Evolutionary conservation across 2,888 invertebrate species (phyloP), one percentile per base, ranked within the genome.

Genomic region (Campaea margaritaria): DNA sequence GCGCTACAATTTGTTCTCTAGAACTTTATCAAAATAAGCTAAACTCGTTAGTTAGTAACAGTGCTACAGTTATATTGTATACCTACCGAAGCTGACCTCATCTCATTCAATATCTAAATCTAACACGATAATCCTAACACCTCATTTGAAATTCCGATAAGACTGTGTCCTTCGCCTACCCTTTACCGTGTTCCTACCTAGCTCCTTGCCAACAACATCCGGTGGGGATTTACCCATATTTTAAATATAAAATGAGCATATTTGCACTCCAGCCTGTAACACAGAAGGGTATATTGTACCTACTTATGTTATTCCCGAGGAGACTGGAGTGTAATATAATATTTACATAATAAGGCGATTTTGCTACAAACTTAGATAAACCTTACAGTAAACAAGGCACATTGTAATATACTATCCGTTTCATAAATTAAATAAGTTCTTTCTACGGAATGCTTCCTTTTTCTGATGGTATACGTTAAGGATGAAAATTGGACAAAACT

Each of bases 91-190:
- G 34, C 38, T n/a, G 57, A 54, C 54, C 59, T 58, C 38, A 44
- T 49, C 47, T 28, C 21, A 53, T 47, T 39, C 12, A 38, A 39
- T 54, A 44, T 51, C 16, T 31, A 38, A 51, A 44, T 51, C 16
- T 31, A 38, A 51, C 13, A 51, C 51, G 51, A 60, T 55, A 62
- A 69, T 69, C 73, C 70, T 68, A 70, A 72, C 55, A 65, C 62
- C 54, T 11, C 66, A 68, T 73, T 73, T 76, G 70, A 72, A 74
- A 69, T 60, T 57, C 54, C 16, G 83, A 87, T 88, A 87, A 77
- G 76, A 66, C 65, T 65, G 46, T 79, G 89, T 87, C 90, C 90
- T 91, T 89, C 87, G 74, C 62, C 54, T 85, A 83, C 84, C 88
- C 89, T 87, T 83, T 76, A 68, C 72, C 65, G 68, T 64, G 69